Evolutionary conservation across 2,888 invertebrate species (phyloP).

Genomic region (Nephrocerus scutellatus): DNA sequence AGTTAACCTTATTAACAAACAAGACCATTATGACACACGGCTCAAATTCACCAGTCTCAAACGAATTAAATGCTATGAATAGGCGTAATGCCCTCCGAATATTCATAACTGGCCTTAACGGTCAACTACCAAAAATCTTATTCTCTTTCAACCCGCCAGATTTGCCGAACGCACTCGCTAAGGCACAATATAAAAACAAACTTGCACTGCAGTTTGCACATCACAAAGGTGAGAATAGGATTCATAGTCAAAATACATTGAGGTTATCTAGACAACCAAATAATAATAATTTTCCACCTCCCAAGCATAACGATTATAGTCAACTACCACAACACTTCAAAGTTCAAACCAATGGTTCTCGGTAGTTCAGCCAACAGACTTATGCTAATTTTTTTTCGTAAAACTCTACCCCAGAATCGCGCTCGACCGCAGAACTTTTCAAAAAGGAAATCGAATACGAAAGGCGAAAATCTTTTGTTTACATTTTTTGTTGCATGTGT

Average conservation of each 20-base stretch:
- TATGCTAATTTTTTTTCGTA: no score
- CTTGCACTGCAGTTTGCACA: neutral
- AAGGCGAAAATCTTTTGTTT: no score
- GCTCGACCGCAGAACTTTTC: no score
- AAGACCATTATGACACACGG: slow-evolving; percentile 12
- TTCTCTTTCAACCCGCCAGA: slow-evolving; percentile 13
- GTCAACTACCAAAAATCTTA: slow-evolving; percentile 6
- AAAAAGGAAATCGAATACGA: no score
- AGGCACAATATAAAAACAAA: slow-evolving; percentile 3
- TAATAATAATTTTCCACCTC: neutral
- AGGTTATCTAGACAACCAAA: neutral
- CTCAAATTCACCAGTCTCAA: neutral
- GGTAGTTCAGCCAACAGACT: neutral
- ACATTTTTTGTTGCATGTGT: no score
- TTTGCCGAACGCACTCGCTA: slow-evolving; percentile 11
- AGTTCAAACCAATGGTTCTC: neutral
- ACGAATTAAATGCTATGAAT: slow-evolving; percentile 10
- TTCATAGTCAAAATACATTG: neutral
- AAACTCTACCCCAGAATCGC: no score
- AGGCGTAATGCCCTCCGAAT: slow-evolving; percentile 8
- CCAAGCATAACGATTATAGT: neutral
- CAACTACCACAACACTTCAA: neutral
- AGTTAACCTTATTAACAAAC: slow-evolving; percentile 8
- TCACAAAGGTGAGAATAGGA: neutral
- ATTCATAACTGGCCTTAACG: slow-evolving; percentile 12